A percentile compares a stretch with the other conserved stretches of the same genome.
Conservation (phyloP, 2,888 invertebrate genomes). For the Drosophila lacicola region DNA sequence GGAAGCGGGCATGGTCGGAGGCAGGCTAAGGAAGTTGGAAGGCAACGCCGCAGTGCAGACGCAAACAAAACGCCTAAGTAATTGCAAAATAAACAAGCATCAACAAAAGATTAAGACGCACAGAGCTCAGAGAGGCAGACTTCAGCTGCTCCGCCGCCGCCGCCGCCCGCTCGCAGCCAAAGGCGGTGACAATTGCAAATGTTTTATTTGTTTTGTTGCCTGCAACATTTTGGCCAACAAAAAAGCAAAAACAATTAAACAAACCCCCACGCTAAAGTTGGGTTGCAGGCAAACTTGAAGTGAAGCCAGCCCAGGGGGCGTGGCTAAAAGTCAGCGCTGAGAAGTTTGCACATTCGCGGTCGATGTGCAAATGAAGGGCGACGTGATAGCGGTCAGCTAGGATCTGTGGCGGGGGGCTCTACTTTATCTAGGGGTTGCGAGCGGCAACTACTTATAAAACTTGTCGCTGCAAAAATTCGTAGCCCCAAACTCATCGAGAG, state of each 20-base stretch:
- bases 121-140: constrained; percentile 27
- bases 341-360: constrained; percentile 69
- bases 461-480: constrained; percentile 71
- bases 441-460: constrained; percentile 70
- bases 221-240: constrained; percentile 31
- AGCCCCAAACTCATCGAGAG: constrained; percentile 31
- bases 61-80: constrained; percentile 83
- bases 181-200: constrained; percentile 69
- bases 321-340: constrained; percentile 50
- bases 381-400: constrained; percentile 59
- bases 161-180: constrained; percentile 1
- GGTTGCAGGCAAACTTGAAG: constrained; percentile 1
- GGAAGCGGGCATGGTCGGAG: not conserved
- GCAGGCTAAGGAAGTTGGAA: constrained; percentile 21
- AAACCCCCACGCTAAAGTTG: constrained; percentile 18
- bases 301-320: constrained; percentile 9
- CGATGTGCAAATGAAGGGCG: constrained; percentile 80
- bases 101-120: constrained; percentile 83
- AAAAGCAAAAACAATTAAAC: constrained; percentile 64
- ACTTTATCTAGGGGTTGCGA: constrained; percentile 4
- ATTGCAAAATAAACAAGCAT: constrained; percentile 83
- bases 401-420: not conserved
- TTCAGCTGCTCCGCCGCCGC: not conserved
- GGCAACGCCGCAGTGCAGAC: constrained; percentile 76
- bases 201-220: constrained; percentile 56